Base-by-base conservation (phyloP, 2,888 invertebrate genomes). In the Synergus laeviventris region DNA sequence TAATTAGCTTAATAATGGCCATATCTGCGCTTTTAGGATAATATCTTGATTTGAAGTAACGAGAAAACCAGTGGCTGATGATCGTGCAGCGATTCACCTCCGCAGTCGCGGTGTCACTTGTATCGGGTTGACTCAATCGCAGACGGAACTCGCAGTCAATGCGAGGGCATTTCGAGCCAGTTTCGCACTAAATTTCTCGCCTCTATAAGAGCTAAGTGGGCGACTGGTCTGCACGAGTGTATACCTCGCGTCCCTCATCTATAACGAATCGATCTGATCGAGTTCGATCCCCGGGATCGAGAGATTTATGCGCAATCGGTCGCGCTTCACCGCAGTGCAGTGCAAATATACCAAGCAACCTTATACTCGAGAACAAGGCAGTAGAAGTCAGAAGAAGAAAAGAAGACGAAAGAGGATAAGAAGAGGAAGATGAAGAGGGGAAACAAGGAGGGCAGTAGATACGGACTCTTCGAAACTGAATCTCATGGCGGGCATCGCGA, bases 231-330 rank as follows among this genome's bases (percentile, higher is more conserved):
- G 66, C 66, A 66, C 70, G 70, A 49, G 49, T 70, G 70, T 49
- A 49, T 66, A 64, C 73, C 75, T 81, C 61, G 70, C 76, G 81
- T 84, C 83, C 81, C 84, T 86, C 87, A 85, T 86, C 86, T 84
- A 86, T 85, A 85, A 86, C 86, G 86, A 86, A 86, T 87, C 85
- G 87, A 87, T 87, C 84, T 82, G 85, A 87, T 86, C 86, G 84
- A 82, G 82, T 79, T 82, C 85, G 87, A 86, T 87, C 83, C 83
- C 76, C 77, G 61, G 75, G 70, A 78, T 77, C 81, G 82, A 78
- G 74, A 85, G 87, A 87, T 87, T 87, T 87, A 87, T 87, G 84
- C 84, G 80, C 83, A 82, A 83, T 86, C 83, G 83, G 79, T 84
- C 83, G 82, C 79, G 76, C 73, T 59, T 70, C 77, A 56, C 75